A percentile compares a stretch with the other conserved stretches of the same genome.
These are phyloP conservation scores for Penaeus japonicus DNA, from an alignment of 1,140 invertebrate species.

Conservation along the genomic window DNA sequence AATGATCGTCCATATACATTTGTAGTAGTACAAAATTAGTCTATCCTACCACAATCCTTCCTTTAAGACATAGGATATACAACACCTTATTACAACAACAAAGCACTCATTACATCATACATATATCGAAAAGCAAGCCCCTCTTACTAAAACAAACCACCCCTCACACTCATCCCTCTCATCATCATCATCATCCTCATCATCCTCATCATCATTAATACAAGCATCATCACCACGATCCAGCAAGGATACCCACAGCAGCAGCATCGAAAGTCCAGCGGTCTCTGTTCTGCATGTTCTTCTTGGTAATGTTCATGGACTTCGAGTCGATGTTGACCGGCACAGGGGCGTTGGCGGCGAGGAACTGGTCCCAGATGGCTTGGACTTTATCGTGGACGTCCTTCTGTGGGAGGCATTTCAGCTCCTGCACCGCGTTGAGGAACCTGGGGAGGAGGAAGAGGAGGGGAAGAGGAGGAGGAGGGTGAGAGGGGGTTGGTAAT, in stretches of 20 bases:
- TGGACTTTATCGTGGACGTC: constrained; percentile 85
- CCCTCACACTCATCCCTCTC: too few species aligned
- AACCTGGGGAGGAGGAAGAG: constrained; percentile 72
- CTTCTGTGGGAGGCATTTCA: constrained; percentile 85
- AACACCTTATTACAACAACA: too few species aligned
- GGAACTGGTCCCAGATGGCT: constrained; percentile 95
- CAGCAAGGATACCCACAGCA: constrained; percentile 71
- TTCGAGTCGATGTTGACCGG: constrained; percentile 97
- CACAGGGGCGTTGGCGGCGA: constrained; percentile 91
- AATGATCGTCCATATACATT: too few species aligned
- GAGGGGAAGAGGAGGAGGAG: neutral
- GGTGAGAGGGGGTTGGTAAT: too few species aligned
- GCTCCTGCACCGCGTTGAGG: constrained; percentile 94
- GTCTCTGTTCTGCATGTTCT: constrained; percentile 81
- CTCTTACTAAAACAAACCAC: too few species aligned
- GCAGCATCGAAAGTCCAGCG: constrained; percentile 98
- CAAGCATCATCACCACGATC: neutral
- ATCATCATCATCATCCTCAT: too few species aligned
- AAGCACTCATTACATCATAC: too few species aligned
- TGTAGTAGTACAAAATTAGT: too few species aligned
- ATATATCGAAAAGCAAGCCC: too few species aligned
- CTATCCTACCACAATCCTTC: too few species aligned
- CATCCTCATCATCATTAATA: neutral
- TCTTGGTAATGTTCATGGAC: constrained; percentile 80
- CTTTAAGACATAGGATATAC: too few species aligned